These are phyloP conservation scores for Mungos mungo DNA, from an alignment of 2,113 vertebrate genomes.

Conservation along the genomic window DNA sequence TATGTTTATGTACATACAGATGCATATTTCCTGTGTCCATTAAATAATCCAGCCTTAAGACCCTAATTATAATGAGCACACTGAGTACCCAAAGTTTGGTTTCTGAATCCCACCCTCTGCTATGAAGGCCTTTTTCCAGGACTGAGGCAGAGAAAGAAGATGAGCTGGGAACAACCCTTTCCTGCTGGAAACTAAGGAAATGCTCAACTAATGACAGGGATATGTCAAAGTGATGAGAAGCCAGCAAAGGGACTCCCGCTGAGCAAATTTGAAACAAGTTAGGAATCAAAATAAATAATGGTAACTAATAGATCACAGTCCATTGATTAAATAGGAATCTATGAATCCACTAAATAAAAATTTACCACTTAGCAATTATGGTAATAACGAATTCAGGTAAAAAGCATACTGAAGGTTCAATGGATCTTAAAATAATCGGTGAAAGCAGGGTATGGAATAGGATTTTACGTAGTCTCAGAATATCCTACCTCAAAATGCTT, in stretches of 20 bases:
- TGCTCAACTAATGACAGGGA: background rate
- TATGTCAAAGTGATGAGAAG: background rate
- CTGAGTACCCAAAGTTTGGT: background rate
- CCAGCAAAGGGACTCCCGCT: background rate
- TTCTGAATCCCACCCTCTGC: background rate
- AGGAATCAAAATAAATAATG: background rate
- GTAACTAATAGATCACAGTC: background rate
- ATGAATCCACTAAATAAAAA: background rate
- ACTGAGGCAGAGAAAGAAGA: background rate
- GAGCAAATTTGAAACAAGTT: background rate
- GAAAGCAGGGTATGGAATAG: background rate
- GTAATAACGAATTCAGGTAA: background rate
- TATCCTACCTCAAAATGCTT: background rate
- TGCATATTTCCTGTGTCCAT: background rate
- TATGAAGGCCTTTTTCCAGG: background rate
- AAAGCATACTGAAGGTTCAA: background rate
- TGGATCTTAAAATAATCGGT: background rate
- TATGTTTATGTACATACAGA: background rate
- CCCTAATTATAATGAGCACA: background rate
- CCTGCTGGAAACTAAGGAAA: background rate
- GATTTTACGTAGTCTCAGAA: background rate
- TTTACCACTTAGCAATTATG: background rate
- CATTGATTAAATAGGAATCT: background rate
- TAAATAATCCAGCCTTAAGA: background rate
- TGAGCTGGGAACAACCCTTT: background rate